These are phyloP conservation scores for Holothuria scabra DNA, from an alignment of 53 echinoderm and acorn worm genomes.

Conservation along the genomic window DNA sequence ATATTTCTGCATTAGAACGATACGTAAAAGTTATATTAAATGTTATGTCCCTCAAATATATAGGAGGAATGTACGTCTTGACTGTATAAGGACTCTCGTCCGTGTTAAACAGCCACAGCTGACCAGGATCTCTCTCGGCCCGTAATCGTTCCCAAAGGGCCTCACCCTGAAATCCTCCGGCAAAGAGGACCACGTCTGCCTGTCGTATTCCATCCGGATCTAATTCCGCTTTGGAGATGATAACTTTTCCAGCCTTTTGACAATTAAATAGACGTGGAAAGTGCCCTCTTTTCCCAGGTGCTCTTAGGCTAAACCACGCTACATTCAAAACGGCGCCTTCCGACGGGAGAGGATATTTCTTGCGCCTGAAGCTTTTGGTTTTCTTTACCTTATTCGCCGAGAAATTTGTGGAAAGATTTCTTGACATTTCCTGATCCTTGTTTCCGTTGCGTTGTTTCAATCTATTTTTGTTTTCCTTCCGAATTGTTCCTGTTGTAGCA, in stretches of 20 bases:
- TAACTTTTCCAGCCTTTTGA: constrained; percentile 2
- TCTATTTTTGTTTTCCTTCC: background rate
- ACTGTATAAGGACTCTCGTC: constrained; percentile 35
- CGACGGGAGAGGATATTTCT: constrained; percentile 6
- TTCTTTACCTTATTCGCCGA: background rate
- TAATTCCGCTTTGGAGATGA: background rate
- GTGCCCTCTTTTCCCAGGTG: background rate
- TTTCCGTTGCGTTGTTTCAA: background rate
- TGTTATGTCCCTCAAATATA: background rate
- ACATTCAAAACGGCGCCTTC: background rate
- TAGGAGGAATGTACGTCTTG: constrained; percentile 22
- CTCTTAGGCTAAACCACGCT: constrained; percentile 30
- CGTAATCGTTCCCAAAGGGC: constrained; percentile 16
- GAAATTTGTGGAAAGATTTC: background rate
- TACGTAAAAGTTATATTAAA: constrained; percentile 33
- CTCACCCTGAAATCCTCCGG: constrained; percentile 28
- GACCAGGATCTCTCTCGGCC: constrained; percentile 5
- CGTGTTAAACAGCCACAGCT: constrained; percentile 25
- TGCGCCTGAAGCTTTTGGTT: background rate
- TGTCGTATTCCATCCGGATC: background rate
- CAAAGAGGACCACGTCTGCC: constrained; percentile 29
- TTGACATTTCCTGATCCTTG: background rate
- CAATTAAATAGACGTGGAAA: constrained; percentile 6
- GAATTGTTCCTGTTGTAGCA: no score
- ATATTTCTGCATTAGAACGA: constrained; percentile 35